Base-by-base conservation (phyloP, 2,888 invertebrate genomes). In the Eurytoma adleriae region DNA sequence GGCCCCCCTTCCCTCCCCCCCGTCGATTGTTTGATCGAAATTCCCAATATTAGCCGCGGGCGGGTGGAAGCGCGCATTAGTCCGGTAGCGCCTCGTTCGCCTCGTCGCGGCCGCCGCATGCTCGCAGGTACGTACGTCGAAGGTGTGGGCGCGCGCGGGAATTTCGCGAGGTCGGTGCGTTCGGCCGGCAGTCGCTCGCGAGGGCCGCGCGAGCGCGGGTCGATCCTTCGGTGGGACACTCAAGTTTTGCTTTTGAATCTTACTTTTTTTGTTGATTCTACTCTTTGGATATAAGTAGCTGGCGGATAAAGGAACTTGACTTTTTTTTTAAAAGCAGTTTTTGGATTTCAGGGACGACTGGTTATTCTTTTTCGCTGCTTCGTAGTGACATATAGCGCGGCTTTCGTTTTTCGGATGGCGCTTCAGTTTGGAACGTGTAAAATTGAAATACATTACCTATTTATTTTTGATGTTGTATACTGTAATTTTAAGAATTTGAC, bases 1-100 rank as follows among this genome's bases (percentile, higher is more conserved):
- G 10, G n/a, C 20, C 5, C 3, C n/a, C 30, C 0, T 27, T 40
- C 30, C 57, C 13, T n/a, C 18, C 70, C 10, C 14, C 20, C 50
- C 48, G 24, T 52, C 59, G 30, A 54, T 61, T 76, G 76, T 76
- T 76, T 76, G 76, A 76, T 76, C 76, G 76, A 76, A 76, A 69
- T 62, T 18, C 61, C 30, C 54, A 64, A 64, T 64, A 64, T 68
- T 54, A 67, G 13, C 18, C 24, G 40, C 24, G 40, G 13, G 50
- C 66, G 52, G 18, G 14, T 50, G 24, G 12, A 14, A 13, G 2
- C 62, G 62, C 62, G 1, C 50, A 13, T 20, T 48, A 20, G 50
- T 50, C 20, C 14, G 12, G n/a, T 1, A 40, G 40, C 40, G 40
- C 40, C 18, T 67, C 18, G 13, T 48, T 48, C 50, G n/a, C 20